Percentiles rank a stretch among this genome's conserved stretches.
Evolutionary conservation across 2,888 invertebrate species (phyloP).

Genomic region (Ochropleura plecta): DNA sequence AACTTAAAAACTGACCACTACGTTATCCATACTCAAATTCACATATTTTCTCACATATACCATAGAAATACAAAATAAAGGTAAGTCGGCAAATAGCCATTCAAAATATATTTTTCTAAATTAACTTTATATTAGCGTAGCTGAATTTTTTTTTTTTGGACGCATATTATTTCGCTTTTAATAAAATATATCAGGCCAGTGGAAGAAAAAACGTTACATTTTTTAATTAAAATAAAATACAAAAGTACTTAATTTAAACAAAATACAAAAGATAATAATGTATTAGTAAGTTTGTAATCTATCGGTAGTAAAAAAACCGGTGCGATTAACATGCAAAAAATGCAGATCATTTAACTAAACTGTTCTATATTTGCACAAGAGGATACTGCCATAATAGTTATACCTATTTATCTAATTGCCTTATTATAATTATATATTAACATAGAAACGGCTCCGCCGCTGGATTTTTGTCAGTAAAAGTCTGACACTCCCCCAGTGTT

Average conservation of each 20-base stretch:
- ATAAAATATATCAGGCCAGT: neutral
- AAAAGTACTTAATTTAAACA: neutral
- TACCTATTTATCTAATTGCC: neutral
- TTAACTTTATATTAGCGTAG: too few species aligned
- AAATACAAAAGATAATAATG: slow-evolving; percentile 12
- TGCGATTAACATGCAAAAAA: slow-evolving; percentile 6
- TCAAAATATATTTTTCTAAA: too few species aligned
- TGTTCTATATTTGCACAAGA: slow-evolving; percentile 14
- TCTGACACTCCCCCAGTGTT: too few species aligned
- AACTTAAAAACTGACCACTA: too few species aligned
- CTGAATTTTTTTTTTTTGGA: too few species aligned
- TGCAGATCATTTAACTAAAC: slow-evolving; percentile 44
- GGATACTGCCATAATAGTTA: neutral
- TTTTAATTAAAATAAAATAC: too few species aligned
- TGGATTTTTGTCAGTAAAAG: too few species aligned
- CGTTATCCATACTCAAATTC: too few species aligned
- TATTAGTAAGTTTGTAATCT: neutral
- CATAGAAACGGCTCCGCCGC: too few species aligned
- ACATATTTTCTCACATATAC: neutral
- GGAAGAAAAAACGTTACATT: neutral
- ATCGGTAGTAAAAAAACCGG: slow-evolving; percentile 8
- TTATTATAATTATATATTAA: too few species aligned
- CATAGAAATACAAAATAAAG: neutral
- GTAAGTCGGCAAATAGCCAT: too few species aligned
- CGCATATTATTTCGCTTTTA: neutral